Base-by-base conservation (phyloP, 1,140 invertebrate genomes). In the Phenacoccus solenopsis region DNA sequence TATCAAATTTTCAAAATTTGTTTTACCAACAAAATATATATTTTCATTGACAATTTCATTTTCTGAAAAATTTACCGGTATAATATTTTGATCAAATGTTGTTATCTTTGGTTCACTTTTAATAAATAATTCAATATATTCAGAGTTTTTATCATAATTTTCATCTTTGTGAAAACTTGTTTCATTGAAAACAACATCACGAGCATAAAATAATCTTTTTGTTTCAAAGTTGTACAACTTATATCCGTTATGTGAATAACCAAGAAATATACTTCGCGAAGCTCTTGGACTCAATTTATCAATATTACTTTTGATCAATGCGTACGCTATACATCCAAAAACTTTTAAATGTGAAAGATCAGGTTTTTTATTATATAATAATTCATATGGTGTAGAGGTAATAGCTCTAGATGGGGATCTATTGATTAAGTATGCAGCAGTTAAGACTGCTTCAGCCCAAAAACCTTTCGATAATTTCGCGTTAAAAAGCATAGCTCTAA, bases 251-350 rank as follows among this genome's bases (percentile, higher is more conserved):
- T 71, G 74, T 27, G 70, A 57, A 25, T 77, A 78, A 13, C 76
- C 76, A 13, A 79, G 70, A 10, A 70, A 28, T 27, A 21, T 69
- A 16, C 59, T 69, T 24, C 71, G 64, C 35, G 64, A 61, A 30
- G 70, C 61, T 69, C 72, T 74, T 20, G 57, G 30, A 64, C 79
- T 77, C 71, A 74, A 79, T 70, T 79, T 80, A 28, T 68, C 70
- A 61, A 71, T 68, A 12, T 70, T 74, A 9, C 73, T 67, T 22
- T 70, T 74, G 10, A 74, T 68, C 25, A 72, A 70, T 32, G 68
- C 67, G 68, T 70, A 74, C 9, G 67, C 75, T 61, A 70, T 68
- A 30, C 72, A 75, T 20, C 77, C 77, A 73, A 78, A 77, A 24
- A 78, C 70, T n/a, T 70, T 28, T 5, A 78, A 28, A 70, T 78